These are phyloP conservation scores for Philaethria dido DNA, from an alignment of 2,888 invertebrate species.

Conservation along the genomic window DNA sequence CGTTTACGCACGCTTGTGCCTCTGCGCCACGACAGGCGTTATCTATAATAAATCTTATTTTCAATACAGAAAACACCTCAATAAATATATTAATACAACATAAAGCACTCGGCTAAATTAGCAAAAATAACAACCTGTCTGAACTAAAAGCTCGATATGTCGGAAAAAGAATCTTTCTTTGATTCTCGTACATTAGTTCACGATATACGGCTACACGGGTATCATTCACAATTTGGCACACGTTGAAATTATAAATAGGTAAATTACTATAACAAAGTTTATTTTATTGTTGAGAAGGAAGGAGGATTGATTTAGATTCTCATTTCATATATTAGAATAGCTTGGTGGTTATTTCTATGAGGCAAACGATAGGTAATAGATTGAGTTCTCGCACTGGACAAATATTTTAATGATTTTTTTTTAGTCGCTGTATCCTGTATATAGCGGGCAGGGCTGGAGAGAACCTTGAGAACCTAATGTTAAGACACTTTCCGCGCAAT, in stretches of 20 bases:
- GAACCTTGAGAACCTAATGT: too few relatives aligned
- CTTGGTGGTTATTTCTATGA: too few relatives aligned
- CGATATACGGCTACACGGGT: conserved; percentile 2
- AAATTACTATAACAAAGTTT: conserved; percentile 3
- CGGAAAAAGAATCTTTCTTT: conserved; percentile 20
- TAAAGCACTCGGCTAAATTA: conserved; percentile 13
- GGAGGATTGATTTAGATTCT: background rate
- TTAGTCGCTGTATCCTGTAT: too few relatives aligned
- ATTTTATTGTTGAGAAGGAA: background rate
- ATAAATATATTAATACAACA: conserved; percentile 13
- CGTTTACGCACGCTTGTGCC: too few relatives aligned
- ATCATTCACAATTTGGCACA: conserved; percentile 31
- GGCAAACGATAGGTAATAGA: too few relatives aligned
- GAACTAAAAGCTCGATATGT: conserved; percentile 16
- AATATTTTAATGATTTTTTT: too few relatives aligned
- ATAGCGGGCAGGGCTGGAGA: too few relatives aligned
- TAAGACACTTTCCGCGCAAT: too few relatives aligned
- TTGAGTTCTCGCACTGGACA: too few relatives aligned
- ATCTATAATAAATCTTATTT: background rate
- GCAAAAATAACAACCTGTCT: conserved; percentile 13
- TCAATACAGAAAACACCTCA: background rate
- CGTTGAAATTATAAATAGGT: conserved; percentile 31
- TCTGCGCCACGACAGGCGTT: background rate
- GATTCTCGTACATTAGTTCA: conserved; percentile 16
- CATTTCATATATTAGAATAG: background rate